phyloP scores from a whole-genome alignment of 2,797 vertebrate genomes.

The Diplodus sargus region DNA sequence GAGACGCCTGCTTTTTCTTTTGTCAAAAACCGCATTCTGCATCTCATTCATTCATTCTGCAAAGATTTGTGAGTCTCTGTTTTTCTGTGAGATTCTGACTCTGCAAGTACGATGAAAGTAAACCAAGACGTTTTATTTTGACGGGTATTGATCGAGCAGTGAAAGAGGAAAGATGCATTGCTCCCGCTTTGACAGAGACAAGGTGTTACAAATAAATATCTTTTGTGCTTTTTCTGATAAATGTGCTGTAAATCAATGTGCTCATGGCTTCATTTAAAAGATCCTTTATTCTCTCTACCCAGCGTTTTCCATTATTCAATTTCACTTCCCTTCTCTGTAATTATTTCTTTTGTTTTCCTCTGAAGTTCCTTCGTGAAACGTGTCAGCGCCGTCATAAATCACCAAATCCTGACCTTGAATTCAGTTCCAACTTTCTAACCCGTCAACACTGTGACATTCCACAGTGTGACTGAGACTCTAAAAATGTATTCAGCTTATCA shows the following conservation, averaged over 20 bases:
- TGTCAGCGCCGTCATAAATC: constrained; percentile 53
- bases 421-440: constrained; percentile 53
- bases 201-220: constrained; percentile 37
- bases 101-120: constrained; percentile 25
- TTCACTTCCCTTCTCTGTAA: constrained; percentile 12
- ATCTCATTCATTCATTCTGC: constrained; percentile 2
- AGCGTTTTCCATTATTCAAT: constrained; percentile 11
- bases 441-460: constrained; percentile 63
- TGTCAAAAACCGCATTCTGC: neutral
- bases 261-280: constrained; percentile 29
- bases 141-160: constrained; percentile 51
- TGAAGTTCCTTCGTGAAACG: constrained; percentile 36
- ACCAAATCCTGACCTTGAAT: constrained; percentile 73
- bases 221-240: constrained; percentile 40
- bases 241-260: constrained; percentile 25
- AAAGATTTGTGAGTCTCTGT: constrained; percentile 9
- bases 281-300: neutral
- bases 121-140: constrained; percentile 42
- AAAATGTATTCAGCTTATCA: constrained; percentile 79
- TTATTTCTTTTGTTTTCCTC: constrained; percentile 38
- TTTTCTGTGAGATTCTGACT: constrained; percentile 28
- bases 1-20: neutral
- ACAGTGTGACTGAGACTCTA: constrained; percentile 62
- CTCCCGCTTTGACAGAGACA: constrained; percentile 42
- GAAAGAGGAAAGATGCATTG: constrained; percentile 13